Evolutionary conservation across 2,113 vertebrate species (phyloP), one percentile per base, ranked within the genome.

Genomic region (Lepisosteus oculatus): DNA sequence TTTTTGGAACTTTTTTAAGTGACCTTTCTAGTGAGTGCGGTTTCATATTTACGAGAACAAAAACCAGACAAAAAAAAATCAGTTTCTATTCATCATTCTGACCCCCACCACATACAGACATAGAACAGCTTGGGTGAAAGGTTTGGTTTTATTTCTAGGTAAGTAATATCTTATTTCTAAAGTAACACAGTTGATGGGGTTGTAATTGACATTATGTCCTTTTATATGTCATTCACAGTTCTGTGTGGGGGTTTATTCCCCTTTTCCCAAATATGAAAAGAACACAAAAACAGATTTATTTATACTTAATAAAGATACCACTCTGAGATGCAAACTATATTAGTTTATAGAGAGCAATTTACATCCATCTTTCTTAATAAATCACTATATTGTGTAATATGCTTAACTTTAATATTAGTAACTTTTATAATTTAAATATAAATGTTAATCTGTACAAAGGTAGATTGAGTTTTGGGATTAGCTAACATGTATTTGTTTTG

Each of bases 21-120:
- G 88, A 91, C 90, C 87, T 91, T 91, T 90, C 77, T 86, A 72
- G 55, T 47, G 41, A 87, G 86, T 86, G 83, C 78, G 85, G 89
- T 51, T 63, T 56, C 87, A 89, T 86, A 81, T 81, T 80, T 79
- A 72, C 59, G 47, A 80, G 83, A 88, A 84, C 74, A 80, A 86
- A 79, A 61, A 14, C 7, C 17, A 1, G 6, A 61, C 59, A 61
- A 41, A 85, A 78, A 87, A 81, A 84, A 81, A 85, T 86, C 76
- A 89, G 80, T 91, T 91, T 91, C 88, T 92, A 92, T 92, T 90
- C 85, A 89, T 69, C 78, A 74, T 29, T 1, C 29, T 29, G 29
- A 29, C 29, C 29, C 29, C 29, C n/a, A 61, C 9, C 61, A 63
- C 54, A 73, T 12, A 54, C 45, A 14, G n/a, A 72, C 42, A 55